Evolutionary conservation across 2,113 vertebrate genomes (phyloP), one percentile per base, ranked within the genome.

Genomic region (Oxygymnocypris stewartii): DNA sequence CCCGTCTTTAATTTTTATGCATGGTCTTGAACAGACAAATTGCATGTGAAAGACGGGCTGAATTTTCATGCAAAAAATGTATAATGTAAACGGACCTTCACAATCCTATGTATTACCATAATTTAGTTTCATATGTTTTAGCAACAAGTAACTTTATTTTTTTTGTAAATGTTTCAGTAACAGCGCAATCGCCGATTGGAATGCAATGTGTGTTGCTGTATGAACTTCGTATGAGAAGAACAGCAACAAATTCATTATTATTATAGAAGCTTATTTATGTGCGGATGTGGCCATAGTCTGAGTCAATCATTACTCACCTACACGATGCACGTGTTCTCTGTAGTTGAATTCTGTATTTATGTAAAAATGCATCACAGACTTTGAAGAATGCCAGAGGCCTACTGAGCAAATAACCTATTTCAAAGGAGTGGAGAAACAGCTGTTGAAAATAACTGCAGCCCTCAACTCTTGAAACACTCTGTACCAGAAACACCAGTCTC

Each of bases 371-470:
- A 23, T 71, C 20, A 20, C 16, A 20, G 67, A 71, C 67, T 71
- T 37, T 20, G 67, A 73, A 42, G 35, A 61, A 73, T 73, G 35
- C 20, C 67, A 40, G 67, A 37, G 35, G 35, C 9, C 18, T 12
- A 42, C 18, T 73, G 35, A 73, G 69, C 69, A 40, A 73, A 73
- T 35, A 40, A 73, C 67, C 67, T 4, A 71, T 37, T 71, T 37
- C 6, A 71, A 37, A 20, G 16, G 31, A 23, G 35, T 37, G 35
- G 18, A 18, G 35, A 71, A 61, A 61, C 57, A 61, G 57, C 57
- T 61, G 57, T 61, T 61, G 57, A 61, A 61, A 61, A 61, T n/a
- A 61, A n/a, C 57, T n/a, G 57, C 57, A 61, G 67, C 35, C 67
- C 16, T 71, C 7, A 37, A 37, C 31, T 37, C 25, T 28, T 65